Evolutionary conservation across 2,797 vertebrate species (phyloP).

Genomic region (Tokudaia muenninki): DNA sequence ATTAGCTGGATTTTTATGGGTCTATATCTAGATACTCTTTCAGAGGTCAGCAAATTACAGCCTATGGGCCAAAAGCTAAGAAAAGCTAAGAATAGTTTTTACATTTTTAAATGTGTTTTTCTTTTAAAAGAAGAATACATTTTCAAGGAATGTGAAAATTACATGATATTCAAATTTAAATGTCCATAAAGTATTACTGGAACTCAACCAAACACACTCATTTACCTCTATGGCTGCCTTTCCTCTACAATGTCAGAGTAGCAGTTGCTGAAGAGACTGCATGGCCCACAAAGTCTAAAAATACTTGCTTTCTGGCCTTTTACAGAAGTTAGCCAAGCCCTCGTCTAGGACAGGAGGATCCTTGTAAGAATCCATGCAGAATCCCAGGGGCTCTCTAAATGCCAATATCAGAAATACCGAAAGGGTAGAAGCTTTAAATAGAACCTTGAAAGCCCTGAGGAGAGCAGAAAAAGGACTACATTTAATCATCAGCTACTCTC

Average conservation of each 20-base stretch:
- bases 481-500: slow-evolving; percentile 69
- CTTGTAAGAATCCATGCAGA: slow-evolving; percentile 36
- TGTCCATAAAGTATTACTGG: slow-evolving; percentile 64
- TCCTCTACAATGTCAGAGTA: background rate
- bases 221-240: slow-evolving; percentile 23
- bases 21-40: slow-evolving; percentile 65
- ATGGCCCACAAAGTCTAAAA: slow-evolving; percentile 35
- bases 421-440: slow-evolving; percentile 77
- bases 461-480: slow-evolving; percentile 65
- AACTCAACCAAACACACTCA: slow-evolving; percentile 28
- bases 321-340: slow-evolving; percentile 46
- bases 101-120: slow-evolving; percentile 46
- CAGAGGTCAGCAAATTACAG: slow-evolving; percentile 49
- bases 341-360: slow-evolving; percentile 44
- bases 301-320: slow-evolving; percentile 62
- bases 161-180: slow-evolving; percentile 58
- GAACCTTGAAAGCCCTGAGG: slow-evolving; percentile 66
- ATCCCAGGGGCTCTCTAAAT: slow-evolving; percentile 62
- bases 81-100: slow-evolving; percentile 58
- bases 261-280: slow-evolving; percentile 6
- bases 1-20: slow-evolving; percentile 30
- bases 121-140: slow-evolving; percentile 32
- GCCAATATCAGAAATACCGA: slow-evolving; percentile 56
- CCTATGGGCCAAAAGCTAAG: slow-evolving; percentile 11
- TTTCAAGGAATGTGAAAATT: slow-evolving; percentile 61